A percentile compares a stretch with the other conserved stretches of the same genome.
Evolutionary conservation across 2,113 vertebrate genomes (phyloP).

Genomic region (Seriola quinqueradiata): DNA sequence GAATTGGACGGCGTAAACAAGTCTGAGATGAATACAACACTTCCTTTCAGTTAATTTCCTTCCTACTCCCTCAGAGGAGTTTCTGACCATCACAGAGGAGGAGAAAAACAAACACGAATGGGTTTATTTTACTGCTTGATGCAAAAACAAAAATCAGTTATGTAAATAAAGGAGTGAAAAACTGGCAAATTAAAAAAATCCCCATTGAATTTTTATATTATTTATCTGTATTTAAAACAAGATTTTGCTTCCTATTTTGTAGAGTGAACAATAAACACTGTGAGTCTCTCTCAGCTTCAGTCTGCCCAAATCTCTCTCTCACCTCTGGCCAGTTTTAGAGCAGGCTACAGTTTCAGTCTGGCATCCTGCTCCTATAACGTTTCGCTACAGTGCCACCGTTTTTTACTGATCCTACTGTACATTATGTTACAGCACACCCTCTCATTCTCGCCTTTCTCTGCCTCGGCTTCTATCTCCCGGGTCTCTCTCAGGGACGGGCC

Average conservation of each 20-base stretch:
- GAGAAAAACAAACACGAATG: constrained; percentile 13
- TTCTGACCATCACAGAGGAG: constrained; percentile 27
- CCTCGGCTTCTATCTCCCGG: constrained; percentile 20
- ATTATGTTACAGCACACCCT: constrained; percentile 46
- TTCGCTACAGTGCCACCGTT: constrained; percentile 42
- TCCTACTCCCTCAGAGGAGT: constrained; percentile 9
- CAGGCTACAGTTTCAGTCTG: constrained; percentile 62
- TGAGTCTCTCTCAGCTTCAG: constrained; percentile 17
- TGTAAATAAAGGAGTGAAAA: too few relatives aligned
- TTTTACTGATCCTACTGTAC: constrained; percentile 59
- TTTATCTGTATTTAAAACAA: neutral
- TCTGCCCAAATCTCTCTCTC: constrained; percentile 9
- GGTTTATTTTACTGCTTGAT: neutral
- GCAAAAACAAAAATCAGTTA: constrained; percentile 18
- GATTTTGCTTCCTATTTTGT: neutral
- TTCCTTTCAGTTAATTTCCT: constrained; percentile 53
- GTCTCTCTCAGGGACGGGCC: constrained; percentile 62
- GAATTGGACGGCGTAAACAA: constrained; percentile 64
- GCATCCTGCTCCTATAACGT: constrained; percentile 50
- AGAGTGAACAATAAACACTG: constrained; percentile 22
- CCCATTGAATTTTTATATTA: neutral
- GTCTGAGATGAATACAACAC: constrained; percentile 48
- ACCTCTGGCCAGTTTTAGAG: constrained; percentile 27
- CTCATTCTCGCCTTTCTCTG: constrained; percentile 38
- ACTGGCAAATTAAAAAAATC: neutral